Evolutionary conservation across 2,113 vertebrate species (phyloP).

Genomic region (Plecotus auritus): DNA sequence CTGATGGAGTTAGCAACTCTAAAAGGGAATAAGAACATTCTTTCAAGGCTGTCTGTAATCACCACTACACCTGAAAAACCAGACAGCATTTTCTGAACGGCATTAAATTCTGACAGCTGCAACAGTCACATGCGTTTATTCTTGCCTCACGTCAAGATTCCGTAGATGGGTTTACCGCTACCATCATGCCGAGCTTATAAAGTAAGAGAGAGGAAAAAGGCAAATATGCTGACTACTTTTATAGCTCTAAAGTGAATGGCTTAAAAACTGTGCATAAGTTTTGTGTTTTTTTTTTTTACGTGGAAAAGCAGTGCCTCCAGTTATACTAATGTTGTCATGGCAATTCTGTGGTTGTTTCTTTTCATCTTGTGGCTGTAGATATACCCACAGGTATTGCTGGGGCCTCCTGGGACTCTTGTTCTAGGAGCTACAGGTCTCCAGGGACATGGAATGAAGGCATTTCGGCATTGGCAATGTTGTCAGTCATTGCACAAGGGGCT

Average conservation of each 20-base stretch:
- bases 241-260: background rate
- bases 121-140: background rate
- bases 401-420: background rate
- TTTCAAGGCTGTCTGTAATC: background rate
- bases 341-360: background rate
- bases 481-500: background rate
- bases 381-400: rapidly evolving
- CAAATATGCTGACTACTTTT: background rate
- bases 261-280: background rate
- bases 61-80: background rate
- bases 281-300: background rate
- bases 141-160: background rate
- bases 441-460: background rate
- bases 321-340: background rate
- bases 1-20: background rate
- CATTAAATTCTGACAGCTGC: slow-evolving; percentile 28
- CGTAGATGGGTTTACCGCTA: background rate
- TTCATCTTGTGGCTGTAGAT: rapidly evolving
- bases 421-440: background rate
- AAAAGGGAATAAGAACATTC: background rate
- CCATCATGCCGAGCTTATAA: background rate
- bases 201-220: background rate
- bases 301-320: background rate
- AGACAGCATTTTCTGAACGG: background rate
- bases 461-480: rapidly evolving